A percentile compares a stretch with the other conserved stretches of the same genome.
These are phyloP conservation scores for Chiroxiphia lanceolata DNA, from an alignment of 2,797 vertebrate species.

Conservation along the genomic window DNA sequence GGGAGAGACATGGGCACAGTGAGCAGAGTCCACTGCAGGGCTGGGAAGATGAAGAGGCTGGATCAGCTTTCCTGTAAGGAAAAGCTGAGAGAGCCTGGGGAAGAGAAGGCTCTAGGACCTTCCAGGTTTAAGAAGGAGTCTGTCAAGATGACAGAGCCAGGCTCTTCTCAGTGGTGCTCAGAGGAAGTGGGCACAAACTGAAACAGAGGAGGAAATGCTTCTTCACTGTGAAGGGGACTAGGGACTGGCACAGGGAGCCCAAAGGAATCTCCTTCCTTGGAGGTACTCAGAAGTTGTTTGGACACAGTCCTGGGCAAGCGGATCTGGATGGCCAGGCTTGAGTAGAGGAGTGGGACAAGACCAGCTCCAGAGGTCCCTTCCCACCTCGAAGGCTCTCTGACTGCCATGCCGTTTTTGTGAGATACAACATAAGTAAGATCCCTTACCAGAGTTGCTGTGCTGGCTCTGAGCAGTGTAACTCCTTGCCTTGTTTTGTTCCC, in stretches of 20 bases:
- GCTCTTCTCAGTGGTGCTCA: neutral
- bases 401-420: neutral
- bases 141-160: neutral
- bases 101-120: neutral
- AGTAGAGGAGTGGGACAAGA: neutral
- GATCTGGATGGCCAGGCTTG: neutral
- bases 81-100: neutral
- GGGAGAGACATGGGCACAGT: neutral
- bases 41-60: neutral
- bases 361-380: neutral
- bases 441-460: neutral
- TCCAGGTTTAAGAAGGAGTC: neutral
- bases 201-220: accelerated
- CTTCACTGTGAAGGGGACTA: neutral
- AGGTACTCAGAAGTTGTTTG: neutral
- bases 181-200: neutral
- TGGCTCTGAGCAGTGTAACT: neutral
- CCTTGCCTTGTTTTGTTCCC: neutral
- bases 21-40: neutral
- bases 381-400: neutral
- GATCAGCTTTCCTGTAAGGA: neutral
- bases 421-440: neutral
- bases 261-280: neutral
- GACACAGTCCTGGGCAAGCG: accelerated
- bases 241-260: neutral